phyloP scores from a whole-genome alignment of 2,797 vertebrate species.

The Dendrocincla fuliginosa region DNA sequence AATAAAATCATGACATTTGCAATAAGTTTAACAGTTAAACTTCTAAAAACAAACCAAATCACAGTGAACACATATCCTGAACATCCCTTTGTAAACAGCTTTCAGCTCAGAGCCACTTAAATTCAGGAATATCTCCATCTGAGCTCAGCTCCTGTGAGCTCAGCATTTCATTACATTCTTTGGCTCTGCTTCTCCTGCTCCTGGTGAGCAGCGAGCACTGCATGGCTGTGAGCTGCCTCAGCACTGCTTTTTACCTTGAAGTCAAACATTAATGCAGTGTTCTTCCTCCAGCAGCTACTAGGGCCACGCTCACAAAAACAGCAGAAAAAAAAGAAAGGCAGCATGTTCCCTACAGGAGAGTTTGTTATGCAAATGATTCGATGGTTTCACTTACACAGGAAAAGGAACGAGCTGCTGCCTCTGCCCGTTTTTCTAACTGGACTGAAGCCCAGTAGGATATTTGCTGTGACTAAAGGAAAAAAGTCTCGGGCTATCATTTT shows the following conservation, averaged over 20 bases:
- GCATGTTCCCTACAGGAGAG: background rate
- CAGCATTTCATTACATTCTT: background rate
- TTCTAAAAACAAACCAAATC: background rate
- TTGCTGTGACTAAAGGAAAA: background rate
- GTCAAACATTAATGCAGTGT: background rate
- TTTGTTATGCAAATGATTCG: conserved; percentile 49
- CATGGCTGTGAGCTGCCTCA: background rate
- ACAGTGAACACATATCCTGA: background rate
- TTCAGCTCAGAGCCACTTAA: background rate
- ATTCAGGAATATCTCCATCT: background rate
- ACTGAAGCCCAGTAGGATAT: background rate
- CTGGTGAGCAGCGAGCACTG: background rate
- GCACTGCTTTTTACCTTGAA: background rate
- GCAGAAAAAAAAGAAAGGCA: background rate
- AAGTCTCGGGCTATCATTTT: background rate
- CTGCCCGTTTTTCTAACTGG: background rate
- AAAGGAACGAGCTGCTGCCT: background rate
- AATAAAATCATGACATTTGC: conserved; percentile 40
- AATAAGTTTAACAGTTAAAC: conserved; percentile 39
- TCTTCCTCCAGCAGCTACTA: background rate
- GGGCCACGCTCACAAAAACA: background rate
- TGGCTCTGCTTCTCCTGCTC: background rate
- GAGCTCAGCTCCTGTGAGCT: conserved; percentile 8
- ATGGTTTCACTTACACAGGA: conserved; percentile 41
- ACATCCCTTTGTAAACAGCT: background rate